Conservation (phyloP, 1,140 invertebrate species). For the Caenorhabditis remanei region DNA sequence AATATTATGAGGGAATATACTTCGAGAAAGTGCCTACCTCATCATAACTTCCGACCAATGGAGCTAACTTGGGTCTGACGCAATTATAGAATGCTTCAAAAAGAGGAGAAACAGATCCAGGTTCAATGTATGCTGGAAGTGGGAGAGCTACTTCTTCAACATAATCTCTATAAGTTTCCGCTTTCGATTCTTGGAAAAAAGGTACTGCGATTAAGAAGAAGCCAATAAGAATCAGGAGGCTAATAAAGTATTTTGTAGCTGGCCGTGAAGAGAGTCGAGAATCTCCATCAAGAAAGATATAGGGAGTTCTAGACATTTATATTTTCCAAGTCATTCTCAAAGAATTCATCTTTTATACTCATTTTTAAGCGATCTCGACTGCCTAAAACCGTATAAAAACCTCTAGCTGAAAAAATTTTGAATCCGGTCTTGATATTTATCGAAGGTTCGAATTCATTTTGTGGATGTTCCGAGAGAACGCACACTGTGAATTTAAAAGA, state of each 20-base stretch:
- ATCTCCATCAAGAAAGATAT: too few species aligned
- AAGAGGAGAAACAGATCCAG: not conserved
- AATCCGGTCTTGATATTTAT: too few species aligned
- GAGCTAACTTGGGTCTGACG: not conserved
- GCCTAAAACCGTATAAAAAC: too few species aligned
- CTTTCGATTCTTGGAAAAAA: not conserved
- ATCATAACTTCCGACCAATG: not conserved
- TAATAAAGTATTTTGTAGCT: not conserved
- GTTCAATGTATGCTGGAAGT: not conserved
- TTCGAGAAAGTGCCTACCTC: not conserved
- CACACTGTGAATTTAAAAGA: too few species aligned
- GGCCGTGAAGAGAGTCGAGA: not conserved
- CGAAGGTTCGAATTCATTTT: too few species aligned
- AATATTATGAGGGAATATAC: not conserved
- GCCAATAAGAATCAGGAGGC: not conserved
- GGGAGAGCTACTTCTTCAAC: not conserved
- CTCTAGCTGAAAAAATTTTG: too few species aligned
- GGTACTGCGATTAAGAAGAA: not conserved
- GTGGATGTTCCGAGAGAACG: too few species aligned
- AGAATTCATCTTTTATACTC: too few species aligned
- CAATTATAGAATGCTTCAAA: slow-evolving; percentile 3
- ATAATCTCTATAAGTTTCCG: not conserved
- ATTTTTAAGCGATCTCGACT: too few species aligned
- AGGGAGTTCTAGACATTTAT: too few species aligned
- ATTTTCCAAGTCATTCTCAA: too few species aligned